Base-by-base conservation (phyloP, 1,140 invertebrate genomes). In the Oryctes rhinoceros region DNA sequence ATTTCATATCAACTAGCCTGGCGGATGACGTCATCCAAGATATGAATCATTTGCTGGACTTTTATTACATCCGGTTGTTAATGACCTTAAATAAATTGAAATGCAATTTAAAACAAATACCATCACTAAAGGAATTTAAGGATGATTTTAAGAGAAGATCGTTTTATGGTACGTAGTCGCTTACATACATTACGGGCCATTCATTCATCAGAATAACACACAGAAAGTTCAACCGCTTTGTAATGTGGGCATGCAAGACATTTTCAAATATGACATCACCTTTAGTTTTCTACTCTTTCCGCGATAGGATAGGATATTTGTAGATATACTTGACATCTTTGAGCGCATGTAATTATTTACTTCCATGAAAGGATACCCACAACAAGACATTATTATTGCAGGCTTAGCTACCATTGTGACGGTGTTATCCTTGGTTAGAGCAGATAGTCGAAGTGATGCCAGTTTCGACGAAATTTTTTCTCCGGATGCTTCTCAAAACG, bases 1-100 rank as follows among this genome's bases (percentile, higher is more conserved):
- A 90, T 81, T 91, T 91, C 80, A 84, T 90, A 24, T 86, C 86
- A 67, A 89, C 89, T 0, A 90, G 89, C 80, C 78, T 85, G 5
- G 82, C 82, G 59, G 79, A 83, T 13, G 81, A 85, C 74, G 83
- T 85, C 20, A 24, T 80, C 10, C 82, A 85, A 10, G 24, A 71
- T 35, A 81, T 84, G 1, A 84, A 85, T n/a, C 79, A 81, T 5
- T 81, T 86, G 62, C 76, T 86, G 59, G 83, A 85, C 81, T 82
- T 82, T 78, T 86, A 86, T 79, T 85, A 86, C 78, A 81, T 82
- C 11, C 81, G 84, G 18, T 78, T 86, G 76, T 78, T 85, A 37
- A 71, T 78, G 0, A 79, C 30, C 18, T 79, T 82, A 13, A 76
- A 67, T 3, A 84, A 80, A 82, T 78, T 85, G 67, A 81, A 85